phyloP scores from a whole-genome alignment of 2,797 vertebrate species.

The Anguilla pacifica region DNA sequence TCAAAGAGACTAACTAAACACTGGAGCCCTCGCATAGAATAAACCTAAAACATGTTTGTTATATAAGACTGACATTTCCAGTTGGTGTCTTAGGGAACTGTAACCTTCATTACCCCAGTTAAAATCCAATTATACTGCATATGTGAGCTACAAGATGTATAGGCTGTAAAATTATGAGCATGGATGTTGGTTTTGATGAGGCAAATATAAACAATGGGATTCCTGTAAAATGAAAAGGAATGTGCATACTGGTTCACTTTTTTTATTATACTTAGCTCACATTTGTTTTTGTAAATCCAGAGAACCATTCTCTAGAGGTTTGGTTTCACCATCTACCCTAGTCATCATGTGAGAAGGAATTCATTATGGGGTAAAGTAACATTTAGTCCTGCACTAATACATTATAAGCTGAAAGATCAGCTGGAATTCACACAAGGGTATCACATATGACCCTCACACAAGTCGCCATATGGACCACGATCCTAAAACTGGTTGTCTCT shows the following conservation, averaged over 20 bases:
- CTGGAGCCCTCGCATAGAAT: too few relatives aligned
- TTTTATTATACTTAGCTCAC: background rate
- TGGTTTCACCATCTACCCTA: slow-evolving; percentile 15
- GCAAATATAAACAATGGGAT: background rate
- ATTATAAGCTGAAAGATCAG: slow-evolving; percentile 18
- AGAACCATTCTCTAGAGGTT: background rate
- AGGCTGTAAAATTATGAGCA: background rate
- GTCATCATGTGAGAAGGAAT: slow-evolving; percentile 16
- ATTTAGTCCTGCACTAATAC: slow-evolving; percentile 32
- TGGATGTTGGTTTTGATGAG: background rate
- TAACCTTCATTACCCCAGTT: background rate
- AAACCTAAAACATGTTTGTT: too few relatives aligned
- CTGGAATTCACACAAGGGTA: slow-evolving; percentile 23
- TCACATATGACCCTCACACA: slow-evolving; percentile 25
- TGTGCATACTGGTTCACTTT: too few relatives aligned
- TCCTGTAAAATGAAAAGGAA: background rate
- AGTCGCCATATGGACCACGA: background rate
- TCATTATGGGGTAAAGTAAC: slow-evolving; percentile 30
- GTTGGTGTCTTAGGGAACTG: too few relatives aligned
- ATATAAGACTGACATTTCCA: too few relatives aligned
- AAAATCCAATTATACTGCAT: background rate
- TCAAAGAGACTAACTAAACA: too few relatives aligned
- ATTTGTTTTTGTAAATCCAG: background rate
- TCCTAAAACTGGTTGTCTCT: background rate
- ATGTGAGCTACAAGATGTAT: background rate